Base-by-base conservation (phyloP, 2,113 vertebrate genomes). In the Colinus virginianus region DNA sequence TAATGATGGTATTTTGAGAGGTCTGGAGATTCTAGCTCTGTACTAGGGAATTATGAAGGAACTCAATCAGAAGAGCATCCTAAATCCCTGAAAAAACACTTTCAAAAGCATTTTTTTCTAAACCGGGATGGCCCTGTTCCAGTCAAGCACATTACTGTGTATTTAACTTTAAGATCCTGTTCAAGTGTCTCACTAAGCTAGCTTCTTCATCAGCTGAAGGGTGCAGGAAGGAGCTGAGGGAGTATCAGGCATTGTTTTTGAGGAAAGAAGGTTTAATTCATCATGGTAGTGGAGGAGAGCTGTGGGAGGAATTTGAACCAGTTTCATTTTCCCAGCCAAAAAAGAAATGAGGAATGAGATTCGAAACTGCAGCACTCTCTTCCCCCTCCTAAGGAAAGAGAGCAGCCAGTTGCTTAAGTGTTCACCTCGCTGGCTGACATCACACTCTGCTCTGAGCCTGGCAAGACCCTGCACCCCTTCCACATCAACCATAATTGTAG, bases 241-340 rank as follows among this genome's bases (percentile, higher is more conserved):
- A 88, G 74, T 62, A 75, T 34, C 62, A 69, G 40, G 87, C 70
- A 84, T 34, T 10, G 28, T 64, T 78, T 92, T 93, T 61, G 56
- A 91, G 68, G 80, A 58, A 84, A 72, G 68, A 64, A 93, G 58
- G 36, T 88, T 94, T 95, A 94, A 83, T 1, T 7, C 76, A 76
- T 14, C 0, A 4, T 64, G 63, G 32, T 55, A 25, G 55, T 11
- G 70, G 86, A 87, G 95, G 80, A 90, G 62, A 93, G 88, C 78
- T 28, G 85, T 94, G 82, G 95, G 93, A 95, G 86, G 91, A 75
- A 93, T 93, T 51, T 93, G 91, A 90, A 90, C 90, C 78, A 72
- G 90, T 90, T 94, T 96, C 84, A 94, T 91, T 76, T 92, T 80
- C 66, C 19, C 48, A 78, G 30, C 64, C 76, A 30, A 72, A 69